Evolutionary conservation across 2,888 invertebrate genomes (phyloP).

Genomic region (Drosophila mulleri): DNA sequence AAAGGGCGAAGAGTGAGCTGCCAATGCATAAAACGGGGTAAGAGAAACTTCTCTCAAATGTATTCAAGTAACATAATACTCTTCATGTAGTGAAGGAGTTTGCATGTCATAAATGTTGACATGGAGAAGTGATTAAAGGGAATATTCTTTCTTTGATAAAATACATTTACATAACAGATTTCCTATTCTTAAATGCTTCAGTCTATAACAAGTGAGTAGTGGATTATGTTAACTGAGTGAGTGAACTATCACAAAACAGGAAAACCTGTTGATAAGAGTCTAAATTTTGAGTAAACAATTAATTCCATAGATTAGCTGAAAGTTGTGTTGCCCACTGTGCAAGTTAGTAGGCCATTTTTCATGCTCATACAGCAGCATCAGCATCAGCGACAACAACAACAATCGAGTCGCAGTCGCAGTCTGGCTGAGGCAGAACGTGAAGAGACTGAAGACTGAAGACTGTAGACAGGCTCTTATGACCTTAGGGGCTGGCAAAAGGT

Average conservation of each 20-base stretch:
- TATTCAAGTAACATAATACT: too few species aligned
- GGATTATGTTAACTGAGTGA: too few species aligned
- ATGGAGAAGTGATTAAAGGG: too few species aligned
- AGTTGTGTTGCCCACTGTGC: conserved; percentile 34
- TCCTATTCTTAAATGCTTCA: too few species aligned
- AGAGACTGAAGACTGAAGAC: conserved; percentile 30
- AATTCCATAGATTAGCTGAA: background rate
- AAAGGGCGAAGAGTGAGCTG: background rate
- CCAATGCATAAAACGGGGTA: too few species aligned
- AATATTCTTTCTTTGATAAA: too few species aligned
- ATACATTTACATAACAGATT: too few species aligned
- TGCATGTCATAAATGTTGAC: too few species aligned
- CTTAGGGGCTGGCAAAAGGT: conserved; percentile 80
- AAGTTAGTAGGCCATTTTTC: conserved; percentile 45
- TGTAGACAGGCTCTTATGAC: conserved; percentile 67
- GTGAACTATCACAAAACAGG: too few species aligned
- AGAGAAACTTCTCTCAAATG: too few species aligned
- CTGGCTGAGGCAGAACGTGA: conserved; percentile 13
- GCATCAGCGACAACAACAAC: conserved; percentile 9
- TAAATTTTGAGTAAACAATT: background rate
- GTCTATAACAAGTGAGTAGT: too few species aligned
- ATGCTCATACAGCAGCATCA: conserved; percentile 34
- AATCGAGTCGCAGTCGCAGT: conserved; percentile 34
- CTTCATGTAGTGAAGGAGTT: too few species aligned
- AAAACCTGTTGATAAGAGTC: background rate